Percentiles rank a stretch among this genome's conserved stretches.
phyloP scores from a whole-genome alignment of 2,888 invertebrate genomes.

The Platynereis dumerilii region DNA sequence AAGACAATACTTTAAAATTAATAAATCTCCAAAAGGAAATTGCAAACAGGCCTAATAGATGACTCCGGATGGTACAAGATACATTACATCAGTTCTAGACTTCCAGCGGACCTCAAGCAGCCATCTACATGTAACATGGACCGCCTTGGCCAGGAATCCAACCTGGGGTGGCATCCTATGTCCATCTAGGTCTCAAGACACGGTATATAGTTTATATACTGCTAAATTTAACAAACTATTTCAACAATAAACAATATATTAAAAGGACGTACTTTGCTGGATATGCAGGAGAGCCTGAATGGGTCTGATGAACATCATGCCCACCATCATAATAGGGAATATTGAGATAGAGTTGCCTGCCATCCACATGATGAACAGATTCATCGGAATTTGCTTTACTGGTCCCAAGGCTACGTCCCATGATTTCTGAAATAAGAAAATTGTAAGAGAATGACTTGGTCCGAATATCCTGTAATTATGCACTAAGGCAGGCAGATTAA shows the following conservation, averaged over 20 bases:
- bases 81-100: no score
- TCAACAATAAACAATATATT: not conserved
- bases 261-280: slow-evolving; percentile 64
- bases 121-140: no score
- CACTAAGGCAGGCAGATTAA: not conserved
- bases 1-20: slow-evolving; percentile 5
- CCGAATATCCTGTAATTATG: not conserved
- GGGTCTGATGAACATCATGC: slow-evolving; percentile 96
- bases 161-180: no score
- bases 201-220: no score
- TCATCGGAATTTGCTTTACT: slow-evolving; percentile 94
- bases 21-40: slow-evolving; percentile 1
- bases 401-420: slow-evolving; percentile 97
- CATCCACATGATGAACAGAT: slow-evolving; percentile 99
- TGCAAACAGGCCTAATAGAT: not conserved
- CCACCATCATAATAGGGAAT: slow-evolving; percentile 99
- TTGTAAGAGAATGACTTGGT: not conserved
- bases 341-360: slow-evolving; percentile 99
- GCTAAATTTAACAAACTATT: no score
- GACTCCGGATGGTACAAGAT: not conserved
- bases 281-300: slow-evolving; percentile 93
- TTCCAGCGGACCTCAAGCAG: no score
- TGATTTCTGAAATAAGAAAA: slow-evolving; percentile 70
- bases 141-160: no score
- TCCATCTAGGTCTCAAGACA: no score